Conservation (phyloP, 2,888 invertebrate genomes). For the Caenorhabditis sp. region DNA sequence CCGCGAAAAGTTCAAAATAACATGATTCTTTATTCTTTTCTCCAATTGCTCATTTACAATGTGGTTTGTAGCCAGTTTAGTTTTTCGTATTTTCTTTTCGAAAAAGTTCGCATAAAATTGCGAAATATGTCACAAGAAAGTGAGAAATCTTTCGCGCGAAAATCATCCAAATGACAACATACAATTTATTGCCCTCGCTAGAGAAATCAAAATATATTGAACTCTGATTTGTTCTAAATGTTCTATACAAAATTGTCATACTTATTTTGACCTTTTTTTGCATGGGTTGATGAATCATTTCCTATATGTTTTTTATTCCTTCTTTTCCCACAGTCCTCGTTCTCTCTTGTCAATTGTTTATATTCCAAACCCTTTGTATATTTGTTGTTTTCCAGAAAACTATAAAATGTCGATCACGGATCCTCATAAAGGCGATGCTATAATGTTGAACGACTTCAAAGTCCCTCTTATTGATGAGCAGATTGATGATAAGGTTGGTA, state of each 20-base stretch:
- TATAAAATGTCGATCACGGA: conserved; percentile 14
- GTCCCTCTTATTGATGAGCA: background rate
- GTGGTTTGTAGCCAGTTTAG: too few species aligned
- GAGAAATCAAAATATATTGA: background rate
- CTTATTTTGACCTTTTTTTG: too few species aligned
- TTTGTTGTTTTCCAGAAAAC: conserved; percentile 7
- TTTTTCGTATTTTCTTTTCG: background rate
- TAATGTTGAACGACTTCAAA: background rate
- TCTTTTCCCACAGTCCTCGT: too few species aligned
- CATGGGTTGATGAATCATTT: too few species aligned
- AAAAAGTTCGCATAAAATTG: background rate
- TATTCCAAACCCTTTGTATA: background rate
- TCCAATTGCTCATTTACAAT: too few species aligned
- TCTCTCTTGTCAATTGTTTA: background rate
- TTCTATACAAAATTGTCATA: too few species aligned
- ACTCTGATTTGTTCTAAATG: background rate
- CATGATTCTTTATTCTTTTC: too few species aligned
- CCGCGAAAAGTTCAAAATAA: too few species aligned
- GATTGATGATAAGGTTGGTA: background rate
- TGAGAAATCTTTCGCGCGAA: background rate
- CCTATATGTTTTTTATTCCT: background rate
- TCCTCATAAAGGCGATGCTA: background rate
- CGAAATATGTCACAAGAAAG: background rate
- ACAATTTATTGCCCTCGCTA: background rate
- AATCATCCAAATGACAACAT: background rate